Percentiles rank a stretch among this genome's conserved stretches.
Conservation (phyloP, 2,888 invertebrate species). For the Drosophila nigricruria region DNA sequence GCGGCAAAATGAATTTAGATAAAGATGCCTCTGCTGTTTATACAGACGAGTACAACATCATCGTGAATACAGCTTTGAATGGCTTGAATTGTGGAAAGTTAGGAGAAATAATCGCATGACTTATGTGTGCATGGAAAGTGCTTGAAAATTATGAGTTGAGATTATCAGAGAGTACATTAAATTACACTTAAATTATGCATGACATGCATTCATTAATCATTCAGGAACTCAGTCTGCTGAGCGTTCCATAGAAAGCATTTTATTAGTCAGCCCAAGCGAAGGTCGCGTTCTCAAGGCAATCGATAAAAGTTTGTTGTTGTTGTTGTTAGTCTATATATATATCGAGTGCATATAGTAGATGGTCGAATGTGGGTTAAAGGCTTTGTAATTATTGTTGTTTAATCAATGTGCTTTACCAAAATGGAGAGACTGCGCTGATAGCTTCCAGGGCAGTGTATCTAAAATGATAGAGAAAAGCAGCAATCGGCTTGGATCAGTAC, state of each 20-base stretch:
- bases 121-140: conserved; percentile 49
- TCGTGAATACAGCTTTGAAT: conserved; percentile 4
- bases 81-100: conserved; percentile 48
- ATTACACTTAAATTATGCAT: conserved; percentile 50
- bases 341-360: neutral
- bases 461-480: conserved; percentile 73
- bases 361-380: conserved; percentile 11
- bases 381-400: conserved; percentile 21
- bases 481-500: conserved; percentile 49
- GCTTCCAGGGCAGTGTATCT: conserved; percentile 77
- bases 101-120: conserved; percentile 26
- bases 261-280: conserved; percentile 32
- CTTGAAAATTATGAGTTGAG: conserved; percentile 38
- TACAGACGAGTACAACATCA: conserved; percentile 3
- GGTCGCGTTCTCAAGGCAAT: conserved; percentile 58
- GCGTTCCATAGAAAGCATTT: conserved; percentile 9
- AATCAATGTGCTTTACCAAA: conserved; percentile 60
- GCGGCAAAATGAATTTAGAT: conserved; percentile 38
- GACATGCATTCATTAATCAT: conserved; percentile 52
- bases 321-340: conserved; percentile 7
- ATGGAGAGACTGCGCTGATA: conserved; percentile 68
- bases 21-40: conserved; percentile 33
- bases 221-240: conserved; percentile 15
- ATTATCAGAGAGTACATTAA: conserved; percentile 35
- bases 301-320: conserved; percentile 50